These are phyloP conservation scores for Nephrotoma guestfalica DNA, from an alignment of 2,888 invertebrate genomes.

Conservation along the genomic window DNA sequence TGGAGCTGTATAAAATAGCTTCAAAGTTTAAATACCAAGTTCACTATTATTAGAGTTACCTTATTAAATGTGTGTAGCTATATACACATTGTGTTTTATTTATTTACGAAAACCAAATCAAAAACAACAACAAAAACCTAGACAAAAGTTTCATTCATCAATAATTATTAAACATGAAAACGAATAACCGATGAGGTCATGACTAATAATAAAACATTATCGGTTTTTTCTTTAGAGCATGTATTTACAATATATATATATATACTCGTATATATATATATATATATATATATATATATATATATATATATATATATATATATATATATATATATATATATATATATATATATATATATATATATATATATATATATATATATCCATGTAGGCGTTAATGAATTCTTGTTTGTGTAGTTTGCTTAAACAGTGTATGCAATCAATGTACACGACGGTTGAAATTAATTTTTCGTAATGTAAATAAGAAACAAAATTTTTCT, in stretches of 20 bases:
- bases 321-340: background rate
- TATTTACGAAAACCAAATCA: background rate
- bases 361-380: background rate
- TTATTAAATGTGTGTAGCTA: background rate
- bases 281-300: background rate
- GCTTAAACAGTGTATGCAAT: background rate
- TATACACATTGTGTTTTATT: background rate
- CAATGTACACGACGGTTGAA: background rate
- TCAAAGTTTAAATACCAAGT: background rate
- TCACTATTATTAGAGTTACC: background rate
- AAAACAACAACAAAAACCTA: background rate
- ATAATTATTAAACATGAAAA: conserved; percentile 4
- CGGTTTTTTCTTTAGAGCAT: background rate
- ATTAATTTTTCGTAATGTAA: background rate
- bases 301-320: background rate
- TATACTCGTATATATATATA: background rate
- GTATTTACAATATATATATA: background rate
- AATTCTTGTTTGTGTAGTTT: background rate
- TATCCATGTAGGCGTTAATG: background rate
- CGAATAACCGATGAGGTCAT: conserved; percentile 4
- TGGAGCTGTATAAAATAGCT: background rate
- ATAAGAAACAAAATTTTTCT: background rate
- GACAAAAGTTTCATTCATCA: conserved; percentile 2
- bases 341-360: background rate
- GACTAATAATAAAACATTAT: conserved; percentile 5